Percentiles rank a stretch among this genome's conserved stretches.
These are phyloP conservation scores for Hermetia illucens DNA, from an alignment of 1,140 invertebrate species.

Conservation along the genomic window DNA sequence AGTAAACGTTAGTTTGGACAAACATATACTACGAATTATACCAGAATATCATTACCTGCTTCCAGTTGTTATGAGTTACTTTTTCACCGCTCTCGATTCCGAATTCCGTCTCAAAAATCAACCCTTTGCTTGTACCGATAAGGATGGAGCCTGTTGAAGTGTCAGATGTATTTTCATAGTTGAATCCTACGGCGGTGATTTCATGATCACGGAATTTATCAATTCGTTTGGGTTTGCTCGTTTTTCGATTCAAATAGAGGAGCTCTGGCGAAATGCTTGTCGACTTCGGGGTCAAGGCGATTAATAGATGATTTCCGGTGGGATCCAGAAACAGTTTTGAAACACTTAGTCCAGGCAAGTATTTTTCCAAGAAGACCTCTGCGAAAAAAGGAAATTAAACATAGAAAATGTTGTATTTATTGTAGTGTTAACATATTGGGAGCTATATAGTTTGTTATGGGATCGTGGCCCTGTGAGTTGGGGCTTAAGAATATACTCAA, in stretches of 20 bases:
- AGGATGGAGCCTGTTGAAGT: constrained; percentile 64
- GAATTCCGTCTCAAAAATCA: constrained; percentile 86
- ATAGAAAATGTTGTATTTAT: not conserved
- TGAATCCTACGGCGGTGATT: constrained; percentile 86
- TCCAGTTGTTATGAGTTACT: constrained; percentile 73
- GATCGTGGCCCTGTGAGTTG: no score
- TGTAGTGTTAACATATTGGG: constrained; percentile 4
- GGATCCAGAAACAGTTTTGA: constrained; percentile 72
- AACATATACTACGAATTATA: not conserved
- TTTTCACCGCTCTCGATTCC: constrained; percentile 63
- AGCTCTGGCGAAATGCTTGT: constrained; percentile 54
- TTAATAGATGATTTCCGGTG: constrained; percentile 67
- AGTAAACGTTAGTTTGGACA: not conserved
- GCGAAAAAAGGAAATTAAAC: constrained; percentile 12
- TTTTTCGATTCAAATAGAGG: constrained; percentile 56
- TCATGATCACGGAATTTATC: constrained; percentile 61
- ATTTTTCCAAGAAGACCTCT: constrained; percentile 48
- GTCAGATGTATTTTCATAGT: constrained; percentile 57
- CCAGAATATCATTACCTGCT: constrained; percentile 67
- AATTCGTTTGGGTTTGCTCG: constrained; percentile 48
- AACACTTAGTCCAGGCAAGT: constrained; percentile 43
- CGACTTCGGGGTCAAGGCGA: constrained; percentile 51
- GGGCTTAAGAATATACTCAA: no score
- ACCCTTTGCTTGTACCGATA: constrained; percentile 75
- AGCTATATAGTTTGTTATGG: constrained; percentile 5